These are phyloP conservation scores for Hecatera dysodea DNA, from an alignment of 2,888 invertebrate genomes.

Conservation along the genomic window DNA sequence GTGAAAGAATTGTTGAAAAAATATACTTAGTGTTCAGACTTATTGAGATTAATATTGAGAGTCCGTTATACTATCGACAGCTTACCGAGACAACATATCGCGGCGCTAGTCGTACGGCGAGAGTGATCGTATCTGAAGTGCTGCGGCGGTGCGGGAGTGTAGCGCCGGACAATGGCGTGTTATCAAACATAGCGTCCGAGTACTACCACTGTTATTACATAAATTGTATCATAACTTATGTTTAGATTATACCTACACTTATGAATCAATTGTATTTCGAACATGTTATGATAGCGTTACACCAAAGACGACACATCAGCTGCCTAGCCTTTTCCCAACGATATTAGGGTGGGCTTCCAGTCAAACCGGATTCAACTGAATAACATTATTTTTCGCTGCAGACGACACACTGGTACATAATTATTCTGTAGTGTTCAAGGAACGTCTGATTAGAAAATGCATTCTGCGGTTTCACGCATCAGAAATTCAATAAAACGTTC, in stretches of 20 bases:
- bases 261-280: constrained; percentile 61
- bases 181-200: constrained; percentile 60
- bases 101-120: constrained; percentile 21
- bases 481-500: constrained; percentile 41
- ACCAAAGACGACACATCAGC: constrained; percentile 25
- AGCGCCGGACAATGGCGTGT: constrained; percentile 56
- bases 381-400: too few relatives aligned
- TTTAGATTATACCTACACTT: constrained; percentile 62
- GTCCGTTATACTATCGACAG: background rate
- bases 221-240: constrained; percentile 54
- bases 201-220: constrained; percentile 56
- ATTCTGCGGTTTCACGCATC: constrained; percentile 33
- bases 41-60: background rate
- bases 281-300: constrained; percentile 54
- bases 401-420: constrained; percentile 18
- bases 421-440: constrained; percentile 31
- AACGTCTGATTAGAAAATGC: constrained; percentile 26
- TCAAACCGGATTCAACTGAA: too few relatives aligned
- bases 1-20: background rate
- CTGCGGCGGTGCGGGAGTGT: background rate
- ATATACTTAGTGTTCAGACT: background rate
- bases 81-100: constrained; percentile 55
- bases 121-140: constrained; percentile 35
- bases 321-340: too few relatives aligned
- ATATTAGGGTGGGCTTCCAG: too few relatives aligned